phyloP scores from a whole-genome alignment of 2,113 vertebrate species.

The Sebastes fasciatus region DNA sequence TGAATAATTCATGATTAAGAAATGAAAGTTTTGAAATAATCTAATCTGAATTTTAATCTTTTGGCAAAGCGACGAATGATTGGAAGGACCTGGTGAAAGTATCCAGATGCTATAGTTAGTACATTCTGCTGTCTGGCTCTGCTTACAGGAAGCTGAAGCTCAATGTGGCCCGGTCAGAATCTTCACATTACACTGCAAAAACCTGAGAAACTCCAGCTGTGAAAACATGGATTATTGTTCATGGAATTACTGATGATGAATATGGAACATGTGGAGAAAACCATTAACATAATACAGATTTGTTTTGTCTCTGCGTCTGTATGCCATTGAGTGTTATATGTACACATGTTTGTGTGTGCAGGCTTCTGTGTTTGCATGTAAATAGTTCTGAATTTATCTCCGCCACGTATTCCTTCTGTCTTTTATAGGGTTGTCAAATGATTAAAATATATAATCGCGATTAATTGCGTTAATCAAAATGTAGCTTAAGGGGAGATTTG shows the following conservation, averaged over 20 bases:
- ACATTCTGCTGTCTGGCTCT: conserved; percentile 6
- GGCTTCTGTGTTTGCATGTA: neutral
- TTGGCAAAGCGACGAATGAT: conserved; percentile 47
- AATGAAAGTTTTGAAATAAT: conserved; percentile 81
- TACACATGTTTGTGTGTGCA: neutral
- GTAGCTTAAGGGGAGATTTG: too few species aligned
- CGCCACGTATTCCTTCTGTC: conserved; percentile 12
- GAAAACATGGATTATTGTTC: conserved; percentile 9
- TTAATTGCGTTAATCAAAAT: too few species aligned
- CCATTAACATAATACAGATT: conserved; percentile 9
- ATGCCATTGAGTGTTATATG: neutral
- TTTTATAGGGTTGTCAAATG: too few species aligned
- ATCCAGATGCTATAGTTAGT: conserved; percentile 33
- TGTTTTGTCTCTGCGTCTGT: neutral
- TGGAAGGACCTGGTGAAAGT: conserved; percentile 43
- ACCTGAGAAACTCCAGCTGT: conserved; percentile 19
- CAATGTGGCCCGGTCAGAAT: neutral
- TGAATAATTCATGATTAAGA: conserved; percentile 85
- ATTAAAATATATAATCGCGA: too few species aligned
- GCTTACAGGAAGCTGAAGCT: conserved; percentile 17
- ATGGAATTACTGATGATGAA: conserved; percentile 29
- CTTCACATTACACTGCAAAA: neutral
- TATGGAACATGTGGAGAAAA: conserved; percentile 17
- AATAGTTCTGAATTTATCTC: neutral
- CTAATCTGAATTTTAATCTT: conserved; percentile 77